Evolutionary conservation across 1,140 invertebrate species (phyloP).

Genomic region (Cydia amplana): DNA sequence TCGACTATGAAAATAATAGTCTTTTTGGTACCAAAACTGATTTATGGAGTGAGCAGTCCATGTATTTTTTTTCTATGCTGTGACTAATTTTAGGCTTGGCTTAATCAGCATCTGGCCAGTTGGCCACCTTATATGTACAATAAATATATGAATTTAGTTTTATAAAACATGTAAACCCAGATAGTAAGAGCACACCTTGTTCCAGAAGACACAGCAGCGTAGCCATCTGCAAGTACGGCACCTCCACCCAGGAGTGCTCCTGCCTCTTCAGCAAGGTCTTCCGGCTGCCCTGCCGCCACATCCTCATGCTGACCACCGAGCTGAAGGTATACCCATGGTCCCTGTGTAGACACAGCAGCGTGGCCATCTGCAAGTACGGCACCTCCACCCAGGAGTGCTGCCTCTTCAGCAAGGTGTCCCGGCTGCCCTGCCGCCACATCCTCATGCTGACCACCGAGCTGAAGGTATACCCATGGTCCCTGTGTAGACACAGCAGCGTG

Average conservation of each 20-base stretch:
- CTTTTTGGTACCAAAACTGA: too few species aligned
- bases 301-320: conserved; percentile 76
- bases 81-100: too few species aligned
- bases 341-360: conserved; percentile 53
- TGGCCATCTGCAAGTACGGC: conserved; percentile 69
- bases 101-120: too few species aligned
- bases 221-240: conserved; percentile 74
- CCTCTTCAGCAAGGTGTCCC: conserved; percentile 76
- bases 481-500: conserved; percentile 53
- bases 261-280: conserved; percentile 77
- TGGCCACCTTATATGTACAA: background rate
- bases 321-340: conserved; percentile 57
- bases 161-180: background rate
- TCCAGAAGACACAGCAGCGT: conserved; percentile 66
- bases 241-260: conserved; percentile 75
- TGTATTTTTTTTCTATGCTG: too few species aligned
- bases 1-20: too few species aligned
- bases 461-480: background rate
- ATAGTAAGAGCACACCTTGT: conserved; percentile 30
- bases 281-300: conserved; percentile 72
- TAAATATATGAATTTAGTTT: background rate
- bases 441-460: conserved; percentile 75
- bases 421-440: conserved; percentile 73
- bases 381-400: conserved; percentile 77
- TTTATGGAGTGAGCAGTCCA: too few species aligned